A percentile compares a stretch with the other conserved stretches of the same genome.
Conservation (phyloP, 1,140 invertebrate genomes). For the Drosophila nasuta region DNA sequence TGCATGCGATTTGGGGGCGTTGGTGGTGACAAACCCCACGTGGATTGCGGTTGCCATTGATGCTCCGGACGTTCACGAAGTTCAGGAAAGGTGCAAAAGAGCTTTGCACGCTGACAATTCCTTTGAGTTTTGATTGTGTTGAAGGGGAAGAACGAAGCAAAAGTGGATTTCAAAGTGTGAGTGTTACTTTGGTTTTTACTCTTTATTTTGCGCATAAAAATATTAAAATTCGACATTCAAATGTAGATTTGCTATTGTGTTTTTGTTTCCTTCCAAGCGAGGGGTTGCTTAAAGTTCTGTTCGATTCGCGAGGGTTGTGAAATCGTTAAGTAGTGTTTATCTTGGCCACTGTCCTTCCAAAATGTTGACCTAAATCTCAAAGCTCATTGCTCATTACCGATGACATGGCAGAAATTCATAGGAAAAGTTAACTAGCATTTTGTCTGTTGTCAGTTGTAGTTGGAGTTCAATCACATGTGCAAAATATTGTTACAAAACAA, state of each 20-base stretch:
- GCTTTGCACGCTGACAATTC: conserved; percentile 61
- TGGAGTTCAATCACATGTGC: conserved; percentile 60
- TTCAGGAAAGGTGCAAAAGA: conserved; percentile 63
- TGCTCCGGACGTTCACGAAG: conserved; percentile 24
- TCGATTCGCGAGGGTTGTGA: conserved; percentile 15
- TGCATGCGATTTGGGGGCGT: conserved; percentile 30
- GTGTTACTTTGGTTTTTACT: conserved; percentile 16
- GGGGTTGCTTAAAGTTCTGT: conserved; percentile 16
- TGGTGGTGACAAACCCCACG: conserved; percentile 51
- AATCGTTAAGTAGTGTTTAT: conserved; percentile 32
- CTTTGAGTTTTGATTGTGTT: conserved; percentile 69
- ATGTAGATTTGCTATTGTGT: conserved; percentile 69
- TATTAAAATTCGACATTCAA: conserved; percentile 61
- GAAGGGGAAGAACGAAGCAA: conserved; percentile 2
- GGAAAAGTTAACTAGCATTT: conserved; percentile 47
- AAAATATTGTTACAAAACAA: conserved; percentile 41
- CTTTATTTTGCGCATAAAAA: conserved; percentile 51
- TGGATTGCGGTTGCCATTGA: conserved; percentile 66
- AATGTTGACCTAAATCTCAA: conserved; percentile 55
- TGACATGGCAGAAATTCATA: conserved; percentile 63
- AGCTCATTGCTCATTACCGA: conserved; percentile 62
- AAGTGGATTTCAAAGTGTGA: neutral
- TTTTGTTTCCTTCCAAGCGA: conserved; percentile 8
- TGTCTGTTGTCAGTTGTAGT: conserved; percentile 67
- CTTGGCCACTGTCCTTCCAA: conserved; percentile 4